These are phyloP conservation scores for Ginglymostoma cirratum DNA, from an alignment of 2,113 vertebrate species.

Conservation along the genomic window DNA sequence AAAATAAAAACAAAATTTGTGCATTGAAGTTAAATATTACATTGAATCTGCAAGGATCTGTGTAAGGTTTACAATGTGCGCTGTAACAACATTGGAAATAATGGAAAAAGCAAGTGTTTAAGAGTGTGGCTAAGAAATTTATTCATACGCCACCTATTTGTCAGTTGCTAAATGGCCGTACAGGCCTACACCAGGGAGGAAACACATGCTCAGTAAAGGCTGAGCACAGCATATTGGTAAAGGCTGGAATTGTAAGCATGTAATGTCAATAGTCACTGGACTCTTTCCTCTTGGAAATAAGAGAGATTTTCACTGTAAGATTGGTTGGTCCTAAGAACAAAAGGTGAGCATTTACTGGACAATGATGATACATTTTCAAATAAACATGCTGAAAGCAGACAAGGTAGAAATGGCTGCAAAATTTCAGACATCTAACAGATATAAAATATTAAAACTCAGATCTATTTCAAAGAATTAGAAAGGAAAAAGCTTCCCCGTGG, in stretches of 20 bases:
- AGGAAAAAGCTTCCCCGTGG: not conserved
- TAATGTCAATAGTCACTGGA: too few species aligned
- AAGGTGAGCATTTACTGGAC: not conserved
- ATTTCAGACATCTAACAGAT: not conserved
- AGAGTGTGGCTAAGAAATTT: too few species aligned
- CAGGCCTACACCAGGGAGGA: too few species aligned
- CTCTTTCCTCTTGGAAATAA: not conserved
- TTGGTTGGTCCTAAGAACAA: not conserved
- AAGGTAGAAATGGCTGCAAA: not conserved
- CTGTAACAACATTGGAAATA: too few species aligned
- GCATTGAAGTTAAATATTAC: not conserved
- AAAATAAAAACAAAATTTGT: not conserved
- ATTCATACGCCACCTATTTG: too few species aligned
- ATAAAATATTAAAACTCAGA: not conserved
- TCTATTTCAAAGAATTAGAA: not conserved
- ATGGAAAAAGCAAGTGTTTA: too few species aligned
- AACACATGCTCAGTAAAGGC: too few species aligned
- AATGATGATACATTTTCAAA: not conserved
- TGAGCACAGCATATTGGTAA: too few species aligned
- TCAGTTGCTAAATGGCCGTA: too few species aligned
- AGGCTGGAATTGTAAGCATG: too few species aligned
- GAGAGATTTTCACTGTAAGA: too few species aligned
- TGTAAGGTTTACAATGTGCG: not conserved
- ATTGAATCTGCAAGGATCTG: not conserved
- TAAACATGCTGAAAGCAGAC: not conserved